Conservation (phyloP, 30 jellyfish, hydroid and myxozoan genomes). For the Cassiopea andromeda region DNA sequence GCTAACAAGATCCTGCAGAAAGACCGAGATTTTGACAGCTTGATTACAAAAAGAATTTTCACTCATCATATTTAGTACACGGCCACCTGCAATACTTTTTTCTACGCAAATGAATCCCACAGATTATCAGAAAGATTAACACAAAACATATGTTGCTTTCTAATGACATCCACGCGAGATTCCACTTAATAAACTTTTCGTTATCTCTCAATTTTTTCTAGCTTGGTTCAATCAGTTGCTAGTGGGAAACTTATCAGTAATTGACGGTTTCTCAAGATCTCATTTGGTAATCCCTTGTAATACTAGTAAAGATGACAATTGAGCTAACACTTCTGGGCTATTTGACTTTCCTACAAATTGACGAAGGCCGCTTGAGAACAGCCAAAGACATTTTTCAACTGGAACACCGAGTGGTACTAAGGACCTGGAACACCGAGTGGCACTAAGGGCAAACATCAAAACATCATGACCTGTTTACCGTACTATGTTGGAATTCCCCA, state of each 20-base stretch:
- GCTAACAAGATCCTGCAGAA: too few relatives aligned
- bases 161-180: background rate
- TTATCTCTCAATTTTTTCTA: background rate
- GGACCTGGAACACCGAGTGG: too few relatives aligned
- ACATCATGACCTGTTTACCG: conserved; percentile 47
- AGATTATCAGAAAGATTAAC: background rate
- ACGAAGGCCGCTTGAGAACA: too few relatives aligned
- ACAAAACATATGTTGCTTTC: background rate
- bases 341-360: background rate
- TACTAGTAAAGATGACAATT: background rate
- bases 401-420: too few relatives aligned
- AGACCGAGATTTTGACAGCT: too few relatives aligned
- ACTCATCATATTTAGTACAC: too few relatives aligned
- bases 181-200: background rate
- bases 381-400: too few relatives aligned
- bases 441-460: background rate
- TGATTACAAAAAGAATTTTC: too few relatives aligned
- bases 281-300: background rate
- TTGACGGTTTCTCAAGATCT: background rate
- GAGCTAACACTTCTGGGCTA: background rate
- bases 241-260: background rate
- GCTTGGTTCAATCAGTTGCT: background rate
- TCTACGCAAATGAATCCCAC: background rate
- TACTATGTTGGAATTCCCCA: conserved; percentile 17
- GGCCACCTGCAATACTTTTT: background rate